phyloP scores from a whole-genome alignment of 2,113 vertebrate species.

The Vicugna pacos region DNA sequence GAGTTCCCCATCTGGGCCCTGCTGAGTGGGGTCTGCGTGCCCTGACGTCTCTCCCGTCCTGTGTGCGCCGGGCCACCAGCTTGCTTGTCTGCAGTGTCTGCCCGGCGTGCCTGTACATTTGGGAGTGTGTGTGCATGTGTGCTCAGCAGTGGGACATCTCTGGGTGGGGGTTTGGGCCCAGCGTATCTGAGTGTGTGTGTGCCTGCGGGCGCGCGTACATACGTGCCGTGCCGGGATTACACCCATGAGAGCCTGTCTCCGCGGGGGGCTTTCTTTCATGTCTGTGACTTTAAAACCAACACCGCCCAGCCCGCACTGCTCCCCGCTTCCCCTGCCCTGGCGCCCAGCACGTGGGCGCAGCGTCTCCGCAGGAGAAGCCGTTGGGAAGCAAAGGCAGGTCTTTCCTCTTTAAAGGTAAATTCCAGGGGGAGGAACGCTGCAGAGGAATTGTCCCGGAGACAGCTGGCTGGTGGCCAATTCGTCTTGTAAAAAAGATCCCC shows the following conservation, averaged over 20 bases:
- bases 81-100: not conserved
- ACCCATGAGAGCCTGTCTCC: not conserved
- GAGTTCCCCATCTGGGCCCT: rapidly evolving
- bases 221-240: not conserved
- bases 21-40: rapidly evolving
- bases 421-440: slow-evolving; percentile 78
- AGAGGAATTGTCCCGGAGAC: slow-evolving; percentile 82
- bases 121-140: not conserved
- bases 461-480: slow-evolving; percentile 84
- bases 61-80: not conserved
- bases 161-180: not conserved
- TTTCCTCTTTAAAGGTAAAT: slow-evolving; percentile 78
- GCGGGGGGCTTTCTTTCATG: not conserved
- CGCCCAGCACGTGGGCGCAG: not conserved
- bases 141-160: rapidly evolving
- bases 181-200: not conserved
- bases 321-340: not conserved
- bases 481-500: slow-evolving; percentile 82
- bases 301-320: not conserved
- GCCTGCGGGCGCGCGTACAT: rapidly evolving
- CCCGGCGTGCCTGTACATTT: not conserved
- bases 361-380: not conserved
- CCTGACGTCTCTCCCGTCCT: not conserved
- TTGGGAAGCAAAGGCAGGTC: slow-evolving; percentile 34
- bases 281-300: not conserved